A percentile compares a stretch with the other conserved stretches of the same genome.
Evolutionary conservation across 2,888 invertebrate species (phyloP).

Genomic region (Polymixis flavicincta): DNA sequence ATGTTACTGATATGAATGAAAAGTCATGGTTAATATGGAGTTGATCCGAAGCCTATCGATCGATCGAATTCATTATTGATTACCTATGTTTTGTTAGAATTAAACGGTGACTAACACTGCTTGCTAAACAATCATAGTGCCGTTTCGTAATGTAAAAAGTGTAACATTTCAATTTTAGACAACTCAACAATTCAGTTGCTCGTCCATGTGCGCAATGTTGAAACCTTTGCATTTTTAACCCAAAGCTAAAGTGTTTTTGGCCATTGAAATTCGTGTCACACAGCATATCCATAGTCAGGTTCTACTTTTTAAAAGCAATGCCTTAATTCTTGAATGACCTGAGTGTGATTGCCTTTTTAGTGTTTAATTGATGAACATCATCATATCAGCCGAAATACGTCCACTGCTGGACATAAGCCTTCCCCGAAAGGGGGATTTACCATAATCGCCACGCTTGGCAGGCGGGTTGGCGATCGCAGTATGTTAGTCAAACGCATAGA

Average conservation of each 20-base stretch:
- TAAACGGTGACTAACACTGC: too few species aligned
- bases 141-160: neutral
- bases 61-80: too few species aligned
- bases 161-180: constrained; percentile 28
- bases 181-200: constrained; percentile 21
- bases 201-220: constrained; percentile 31
- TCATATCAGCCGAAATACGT: too few species aligned
- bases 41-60: too few species aligned
- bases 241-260: constrained; percentile 42
- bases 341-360: constrained; percentile 25
- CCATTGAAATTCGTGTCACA: constrained; percentile 42
- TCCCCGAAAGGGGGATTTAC: too few species aligned
- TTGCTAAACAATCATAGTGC: neutral
- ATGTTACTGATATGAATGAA: neutral
- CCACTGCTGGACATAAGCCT: too few species aligned
- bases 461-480: too few species aligned
- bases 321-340: constrained; percentile 32
- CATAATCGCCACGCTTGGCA: too few species aligned
- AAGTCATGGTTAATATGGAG: neutral
- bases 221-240: constrained; percentile 44
- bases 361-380: constrained; percentile 14
- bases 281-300: constrained; percentile 38
- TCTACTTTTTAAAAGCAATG: constrained; percentile 30
- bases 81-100: neutral
- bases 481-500: too few species aligned